phyloP scores from a whole-genome alignment of 2,888 invertebrate species.

The Philonicus albiceps region DNA sequence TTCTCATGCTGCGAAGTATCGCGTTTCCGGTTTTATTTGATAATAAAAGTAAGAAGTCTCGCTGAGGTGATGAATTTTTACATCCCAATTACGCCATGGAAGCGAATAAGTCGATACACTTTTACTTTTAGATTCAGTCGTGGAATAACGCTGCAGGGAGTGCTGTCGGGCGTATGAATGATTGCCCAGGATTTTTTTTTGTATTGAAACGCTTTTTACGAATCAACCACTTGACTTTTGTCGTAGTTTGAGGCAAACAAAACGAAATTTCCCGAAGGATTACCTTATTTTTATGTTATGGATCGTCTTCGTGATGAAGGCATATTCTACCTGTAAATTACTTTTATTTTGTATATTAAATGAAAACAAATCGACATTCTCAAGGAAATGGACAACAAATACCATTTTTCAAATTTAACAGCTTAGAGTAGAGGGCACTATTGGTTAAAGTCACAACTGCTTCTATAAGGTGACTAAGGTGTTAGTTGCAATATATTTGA shows the following conservation, averaged over 20 bases:
- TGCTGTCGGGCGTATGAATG: not conserved
- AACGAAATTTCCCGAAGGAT: not conserved
- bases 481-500: too few species aligned
- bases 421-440: too few species aligned
- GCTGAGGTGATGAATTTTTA: not conserved
- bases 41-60: constrained; percentile 7
- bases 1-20: not conserved
- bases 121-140: not conserved
- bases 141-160: not conserved
- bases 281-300: not conserved
- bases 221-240: not conserved
- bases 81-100: not conserved
- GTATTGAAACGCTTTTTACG: not conserved
- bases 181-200: not conserved
- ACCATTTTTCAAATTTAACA: too few species aligned
- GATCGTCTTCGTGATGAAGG: not conserved
- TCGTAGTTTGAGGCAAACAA: not conserved
- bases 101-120: not conserved
- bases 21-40: not conserved
- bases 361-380: not conserved
- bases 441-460: too few species aligned
- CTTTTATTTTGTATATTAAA: not conserved
- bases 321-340: not conserved
- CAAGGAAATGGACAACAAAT: not conserved
- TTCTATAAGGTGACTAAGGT: too few species aligned